Evolutionary conservation across 1,140 invertebrate genomes (phyloP).

Genomic region (Drosophila triauraria): DNA sequence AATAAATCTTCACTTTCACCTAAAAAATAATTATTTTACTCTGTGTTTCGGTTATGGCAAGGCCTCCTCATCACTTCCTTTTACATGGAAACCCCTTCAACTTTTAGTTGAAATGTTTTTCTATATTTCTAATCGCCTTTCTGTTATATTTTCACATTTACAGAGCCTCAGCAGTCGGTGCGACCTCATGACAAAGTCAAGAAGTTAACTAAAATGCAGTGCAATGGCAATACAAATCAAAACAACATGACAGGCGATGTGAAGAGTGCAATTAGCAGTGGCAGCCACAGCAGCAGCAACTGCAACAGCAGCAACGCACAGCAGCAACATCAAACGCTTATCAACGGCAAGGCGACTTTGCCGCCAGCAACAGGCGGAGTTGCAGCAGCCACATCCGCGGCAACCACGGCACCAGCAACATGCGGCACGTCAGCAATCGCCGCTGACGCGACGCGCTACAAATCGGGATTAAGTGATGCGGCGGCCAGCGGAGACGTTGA

Average conservation of each 20-base stretch:
- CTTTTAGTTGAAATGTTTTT: background rate
- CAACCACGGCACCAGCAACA: slow-evolving; percentile 34
- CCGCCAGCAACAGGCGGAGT: slow-evolving; percentile 37
- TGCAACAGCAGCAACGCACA: slow-evolving; percentile 33
- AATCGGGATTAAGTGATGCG: slow-evolving; percentile 84
- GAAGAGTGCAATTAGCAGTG: slow-evolving; percentile 80
- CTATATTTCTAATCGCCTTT: slow-evolving; percentile 2
- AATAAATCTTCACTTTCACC: too few relatives aligned
- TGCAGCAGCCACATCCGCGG: slow-evolving; percentile 12
- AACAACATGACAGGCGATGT: slow-evolving; percentile 83
- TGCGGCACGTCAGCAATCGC: slow-evolving; percentile 71
- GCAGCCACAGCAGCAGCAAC: slow-evolving; percentile 50
- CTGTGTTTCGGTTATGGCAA: too few relatives aligned
- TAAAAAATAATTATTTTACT: too few relatives aligned
- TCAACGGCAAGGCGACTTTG: slow-evolving; percentile 64
- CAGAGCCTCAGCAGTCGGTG: slow-evolving; percentile 61
- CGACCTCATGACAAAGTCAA: slow-evolving; percentile 71
- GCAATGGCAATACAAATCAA: slow-evolving; percentile 84
- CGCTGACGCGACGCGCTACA: slow-evolving; percentile 78
- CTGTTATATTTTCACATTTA: slow-evolving; percentile 14
- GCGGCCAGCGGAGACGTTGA: slow-evolving; percentile 66
- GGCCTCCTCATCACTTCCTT: background rate
- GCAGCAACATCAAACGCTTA: slow-evolving; percentile 67
- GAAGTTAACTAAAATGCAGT: slow-evolving; percentile 74
- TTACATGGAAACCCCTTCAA: background rate